Base-by-base conservation (phyloP, 1,140 invertebrate genomes). In the Penaeus vannamei region DNA sequence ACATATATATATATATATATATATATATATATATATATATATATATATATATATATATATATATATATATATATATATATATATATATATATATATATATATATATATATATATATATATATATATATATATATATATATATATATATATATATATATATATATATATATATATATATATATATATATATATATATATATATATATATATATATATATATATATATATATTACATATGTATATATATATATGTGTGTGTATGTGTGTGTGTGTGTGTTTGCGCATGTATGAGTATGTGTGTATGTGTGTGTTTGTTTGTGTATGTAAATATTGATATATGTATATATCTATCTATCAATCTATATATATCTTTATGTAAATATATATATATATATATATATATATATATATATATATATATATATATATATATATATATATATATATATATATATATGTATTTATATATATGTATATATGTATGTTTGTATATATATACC, bases 1-100 rank as follows among this genome's bases (percentile, higher is more conserved):
- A 72, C 29, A 72, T 72, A 72, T 72, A 72, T 72, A 72, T 72
- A 72, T 72, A 72, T 72, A 72, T 72, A 72, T 72, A 72, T 72
- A 72, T 72, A 72, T 72, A 72, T 72, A 72, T 72, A 72, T 72
- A 72, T 76, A 76, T 76, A 76, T 76, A 76, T 76, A 72, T 76
- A 26, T 76, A 76, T 76, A 76, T 32, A 26, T 72, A 72, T n/a
- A 72, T 72, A 26, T 26, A 72, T n/a, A 72, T 72, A 72, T 72
- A n/a, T 72, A n/a, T 72, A 72, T 72, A 72, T 72, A 72, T 72
- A 72, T 17, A n/a, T 72, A 20, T 72, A 72, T 72, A 26, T 72
- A 26, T 72, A 72, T 72, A 72, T 72, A 26, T 72, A 72, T 72
- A 72, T 72, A 72, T 72, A 72, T 72, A 72, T 72, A 23, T 72